Evolutionary conservation across 37 sponge, comb jelly and placozoan genomes (phyloP).

Genomic region (Spongilla lacustris): DNA sequence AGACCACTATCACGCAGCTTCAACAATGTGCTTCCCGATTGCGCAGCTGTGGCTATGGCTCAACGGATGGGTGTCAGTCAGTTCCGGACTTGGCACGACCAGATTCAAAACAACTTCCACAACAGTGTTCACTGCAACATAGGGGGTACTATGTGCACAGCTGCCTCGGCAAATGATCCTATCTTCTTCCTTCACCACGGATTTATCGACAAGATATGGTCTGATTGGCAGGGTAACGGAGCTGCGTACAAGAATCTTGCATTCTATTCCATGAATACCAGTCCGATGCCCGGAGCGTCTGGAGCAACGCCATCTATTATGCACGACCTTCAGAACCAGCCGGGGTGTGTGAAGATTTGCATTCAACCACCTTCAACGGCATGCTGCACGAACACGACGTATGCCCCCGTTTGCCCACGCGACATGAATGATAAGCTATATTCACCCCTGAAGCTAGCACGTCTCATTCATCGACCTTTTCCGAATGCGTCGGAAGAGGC

Average conservation of each 20-base stretch:
- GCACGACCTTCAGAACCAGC: slow-evolving; percentile 23
- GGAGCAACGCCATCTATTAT: slow-evolving; percentile 7
- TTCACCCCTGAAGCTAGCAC: not conserved
- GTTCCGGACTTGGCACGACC: slow-evolving; percentile 25
- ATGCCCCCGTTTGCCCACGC: slow-evolving; percentile 2
- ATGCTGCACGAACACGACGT: slow-evolving; percentile 14
- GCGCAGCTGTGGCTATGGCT: slow-evolving; percentile 17
- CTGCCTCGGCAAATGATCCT: slow-evolving; percentile 45
- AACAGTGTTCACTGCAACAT: slow-evolving; percentile 42
- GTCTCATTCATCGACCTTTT: slow-evolving; percentile 7
- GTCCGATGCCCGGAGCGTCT: slow-evolving; percentile 18
- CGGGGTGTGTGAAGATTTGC: slow-evolving; percentile 29
- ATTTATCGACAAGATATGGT: slow-evolving; percentile 55
- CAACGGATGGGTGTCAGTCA: not conserved
- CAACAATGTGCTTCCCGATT: slow-evolving; percentile 26
- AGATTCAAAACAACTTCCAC: slow-evolving; percentile 19
- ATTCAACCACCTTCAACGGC: slow-evolving; percentile 4
- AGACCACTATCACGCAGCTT: slow-evolving; percentile 9
- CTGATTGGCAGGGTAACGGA: slow-evolving; percentile 46
- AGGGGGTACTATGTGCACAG: slow-evolving; percentile 52
- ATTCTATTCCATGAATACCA: slow-evolving; percentile 7
- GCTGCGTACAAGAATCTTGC: slow-evolving; percentile 17
- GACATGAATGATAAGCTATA: not conserved
- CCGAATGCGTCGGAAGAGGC: not conserved
- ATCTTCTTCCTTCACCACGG: slow-evolving; percentile 65